Percentiles rank a stretch among this genome's conserved stretches.
Conservation (phyloP, 2,797 vertebrate species). For the Tragelaphus eurycerus region DNA sequence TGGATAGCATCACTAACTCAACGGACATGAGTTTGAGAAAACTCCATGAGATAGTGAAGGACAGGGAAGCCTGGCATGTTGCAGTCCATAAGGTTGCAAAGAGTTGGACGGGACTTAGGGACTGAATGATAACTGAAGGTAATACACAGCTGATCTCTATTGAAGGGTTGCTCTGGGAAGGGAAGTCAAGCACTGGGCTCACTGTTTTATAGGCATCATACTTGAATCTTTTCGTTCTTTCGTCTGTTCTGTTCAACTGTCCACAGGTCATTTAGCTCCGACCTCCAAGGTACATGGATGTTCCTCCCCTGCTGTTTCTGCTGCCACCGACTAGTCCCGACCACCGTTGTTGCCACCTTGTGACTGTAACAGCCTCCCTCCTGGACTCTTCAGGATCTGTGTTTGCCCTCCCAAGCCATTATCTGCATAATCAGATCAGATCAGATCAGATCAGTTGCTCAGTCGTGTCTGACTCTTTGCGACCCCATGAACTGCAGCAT, state of each 20-base stretch:
- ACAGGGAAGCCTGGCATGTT: background rate
- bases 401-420: background rate
- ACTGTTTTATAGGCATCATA: background rate
- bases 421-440: too few species aligned
- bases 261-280: background rate
- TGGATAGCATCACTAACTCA: background rate
- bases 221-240: background rate
- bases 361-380: background rate
- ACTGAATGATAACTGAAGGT: background rate
- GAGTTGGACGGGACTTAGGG: background rate
- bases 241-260: rapidly evolving
- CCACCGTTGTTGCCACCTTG: rapidly evolving
- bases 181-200: background rate
- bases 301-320: background rate
- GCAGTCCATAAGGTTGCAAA: background rate
- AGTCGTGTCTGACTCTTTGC: too few species aligned
- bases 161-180: background rate
- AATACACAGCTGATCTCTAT: background rate
- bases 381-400: too few species aligned
- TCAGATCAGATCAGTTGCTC: too few species aligned
- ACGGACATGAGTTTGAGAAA: background rate
- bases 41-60: background rate
- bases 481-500: too few species aligned
- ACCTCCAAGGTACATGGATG: rapidly evolving
- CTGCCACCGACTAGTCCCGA: too few species aligned